Evolutionary conservation across 2,888 invertebrate species (phyloP).

Genomic region (Orthosia gothica): DNA sequence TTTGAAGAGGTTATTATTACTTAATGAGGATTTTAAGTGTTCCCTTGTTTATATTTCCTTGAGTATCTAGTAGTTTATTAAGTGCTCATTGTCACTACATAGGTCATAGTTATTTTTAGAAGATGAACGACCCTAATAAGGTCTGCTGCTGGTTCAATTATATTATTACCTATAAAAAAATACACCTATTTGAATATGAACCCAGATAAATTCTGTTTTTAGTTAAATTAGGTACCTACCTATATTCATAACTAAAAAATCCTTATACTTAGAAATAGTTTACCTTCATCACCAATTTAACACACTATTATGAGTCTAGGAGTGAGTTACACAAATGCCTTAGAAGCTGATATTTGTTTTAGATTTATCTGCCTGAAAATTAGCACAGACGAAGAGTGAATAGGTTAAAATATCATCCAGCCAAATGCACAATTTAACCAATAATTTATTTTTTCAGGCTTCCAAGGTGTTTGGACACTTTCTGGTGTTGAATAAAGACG

Average conservation of each 20-base stretch:
- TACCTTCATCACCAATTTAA: neutral
- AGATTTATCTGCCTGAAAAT: neutral
- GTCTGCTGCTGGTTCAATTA: neutral
- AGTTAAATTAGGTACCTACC: too few species aligned
- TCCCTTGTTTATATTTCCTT: neutral
- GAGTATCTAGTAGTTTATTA: neutral
- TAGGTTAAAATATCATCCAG: neutral
- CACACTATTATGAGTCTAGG: neutral
- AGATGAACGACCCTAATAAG: neutral
- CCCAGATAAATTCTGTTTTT: too few species aligned
- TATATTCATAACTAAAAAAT: neutral
- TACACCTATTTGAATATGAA: too few species aligned
- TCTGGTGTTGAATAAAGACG: conserved; percentile 97
- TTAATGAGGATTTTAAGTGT: neutral
- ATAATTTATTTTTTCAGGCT: conserved; percentile 93
- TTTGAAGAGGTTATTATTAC: too few species aligned
- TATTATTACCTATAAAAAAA: neutral
- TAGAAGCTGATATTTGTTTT: neutral
- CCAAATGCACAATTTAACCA: neutral
- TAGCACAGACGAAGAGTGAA: neutral
- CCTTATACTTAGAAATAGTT: neutral
- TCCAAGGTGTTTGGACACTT: conserved; percentile 99
- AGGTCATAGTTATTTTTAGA: conserved; percentile 13
- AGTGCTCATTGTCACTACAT: neutral
- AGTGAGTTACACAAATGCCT: neutral